Percentiles rank a stretch among this genome's conserved stretches.
Conservation (phyloP, 2,113 vertebrate genomes). For the Macrotus californicus region DNA sequence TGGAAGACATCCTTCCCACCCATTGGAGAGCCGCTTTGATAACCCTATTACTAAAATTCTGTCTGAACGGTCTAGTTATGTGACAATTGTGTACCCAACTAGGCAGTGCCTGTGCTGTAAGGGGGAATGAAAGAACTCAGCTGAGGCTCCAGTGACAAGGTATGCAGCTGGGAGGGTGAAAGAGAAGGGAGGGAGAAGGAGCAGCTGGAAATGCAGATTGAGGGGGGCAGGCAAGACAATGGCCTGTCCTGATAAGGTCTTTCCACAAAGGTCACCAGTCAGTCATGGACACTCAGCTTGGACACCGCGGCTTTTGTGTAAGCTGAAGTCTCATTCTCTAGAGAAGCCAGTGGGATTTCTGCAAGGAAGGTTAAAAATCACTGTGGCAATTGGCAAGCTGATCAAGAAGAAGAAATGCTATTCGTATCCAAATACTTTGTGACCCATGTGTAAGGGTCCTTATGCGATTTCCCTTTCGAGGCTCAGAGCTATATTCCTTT, state of each 20-base stretch:
- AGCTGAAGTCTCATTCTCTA: background rate
- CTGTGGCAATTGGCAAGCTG: background rate
- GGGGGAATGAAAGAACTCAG: background rate
- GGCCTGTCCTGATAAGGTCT: constrained; percentile 56
- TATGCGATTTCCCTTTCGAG: background rate
- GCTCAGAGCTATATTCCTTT: background rate
- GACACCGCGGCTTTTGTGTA: constrained; percentile 50
- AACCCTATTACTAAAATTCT: background rate
- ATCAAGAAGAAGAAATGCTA: background rate
- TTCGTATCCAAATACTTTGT: background rate
- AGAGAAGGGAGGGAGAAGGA: background rate
- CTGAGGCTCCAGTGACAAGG: constrained; percentile 42
- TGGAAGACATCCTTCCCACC: background rate
- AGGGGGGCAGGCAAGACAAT: constrained; percentile 41
- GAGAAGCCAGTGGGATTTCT: background rate
- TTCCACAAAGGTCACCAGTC: constrained; percentile 62
- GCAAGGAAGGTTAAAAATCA: constrained; percentile 27
- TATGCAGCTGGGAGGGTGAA: background rate
- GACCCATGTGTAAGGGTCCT: background rate
- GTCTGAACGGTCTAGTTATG: background rate
- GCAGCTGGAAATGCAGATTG: constrained; percentile 36
- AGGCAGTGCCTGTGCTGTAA: background rate
- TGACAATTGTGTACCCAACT: background rate
- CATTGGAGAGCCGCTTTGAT: background rate
- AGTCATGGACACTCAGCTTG: constrained; percentile 17